Conservation (phyloP, 2,888 invertebrate species). For the Subacronicta megacephala region DNA sequence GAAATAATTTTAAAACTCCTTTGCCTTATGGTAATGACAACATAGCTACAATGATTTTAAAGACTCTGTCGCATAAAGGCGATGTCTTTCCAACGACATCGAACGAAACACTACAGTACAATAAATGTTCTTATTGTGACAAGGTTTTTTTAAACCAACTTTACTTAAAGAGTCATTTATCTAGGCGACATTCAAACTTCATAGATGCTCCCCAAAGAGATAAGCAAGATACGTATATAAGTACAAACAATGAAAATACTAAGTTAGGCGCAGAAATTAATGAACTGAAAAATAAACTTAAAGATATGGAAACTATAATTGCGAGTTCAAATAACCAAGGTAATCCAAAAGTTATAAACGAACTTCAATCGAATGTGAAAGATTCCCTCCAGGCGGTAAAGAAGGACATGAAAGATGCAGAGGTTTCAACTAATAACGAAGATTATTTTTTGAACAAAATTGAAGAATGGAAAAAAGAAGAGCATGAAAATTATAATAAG, state of each 20-base stretch:
- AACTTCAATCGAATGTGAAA: constrained; percentile 36
- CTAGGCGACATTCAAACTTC: constrained; percentile 87
- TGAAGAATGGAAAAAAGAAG: constrained; percentile 87
- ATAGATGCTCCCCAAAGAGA: constrained; percentile 76
- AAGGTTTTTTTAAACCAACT: constrained; percentile 92
- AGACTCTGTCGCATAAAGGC: constrained; percentile 77
- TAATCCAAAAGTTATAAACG: constrained; percentile 31
- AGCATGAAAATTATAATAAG: constrained; percentile 87
- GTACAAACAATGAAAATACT: constrained; percentile 86
- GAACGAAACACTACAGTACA: constrained; percentile 78
- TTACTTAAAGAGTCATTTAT: constrained; percentile 91
- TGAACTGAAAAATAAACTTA: constrained; percentile 83
- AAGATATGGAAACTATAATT: constrained; percentile 81
- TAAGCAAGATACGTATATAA: constrained; percentile 40
- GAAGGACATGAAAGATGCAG: constrained; percentile 74
- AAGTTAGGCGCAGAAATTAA: constrained; percentile 87
- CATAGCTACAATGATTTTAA: constrained; percentile 84
- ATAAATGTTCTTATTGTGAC: constrained; percentile 91
- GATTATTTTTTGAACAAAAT: constrained; percentile 77
- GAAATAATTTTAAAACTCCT: constrained; percentile 70
- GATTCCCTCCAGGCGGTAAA: constrained; percentile 27
- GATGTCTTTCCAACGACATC: constrained; percentile 74
- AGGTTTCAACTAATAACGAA: constrained; percentile 74
- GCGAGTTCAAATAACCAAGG: constrained; percentile 56
- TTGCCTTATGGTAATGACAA: constrained; percentile 83